Conservation (phyloP, 2,113 vertebrate species). For the Tylochromis polylepis region DNA sequence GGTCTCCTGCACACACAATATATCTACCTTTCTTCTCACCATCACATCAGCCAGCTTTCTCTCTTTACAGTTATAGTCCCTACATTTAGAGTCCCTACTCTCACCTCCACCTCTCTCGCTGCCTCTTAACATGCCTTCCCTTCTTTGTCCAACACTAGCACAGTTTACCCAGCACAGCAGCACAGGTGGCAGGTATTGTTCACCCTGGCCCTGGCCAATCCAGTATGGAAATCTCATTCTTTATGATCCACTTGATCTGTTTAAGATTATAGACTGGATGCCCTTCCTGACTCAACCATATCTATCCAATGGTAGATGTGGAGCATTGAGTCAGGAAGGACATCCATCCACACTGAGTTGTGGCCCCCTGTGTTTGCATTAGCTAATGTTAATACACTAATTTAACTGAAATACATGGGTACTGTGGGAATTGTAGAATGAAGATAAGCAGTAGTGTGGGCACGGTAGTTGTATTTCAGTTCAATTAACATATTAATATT, state of each 20-base stretch:
- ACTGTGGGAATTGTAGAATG: not conserved
- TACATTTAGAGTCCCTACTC: not conserved
- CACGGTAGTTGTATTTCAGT: not conserved
- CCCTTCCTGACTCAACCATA: not conserved
- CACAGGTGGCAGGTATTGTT: not conserved
- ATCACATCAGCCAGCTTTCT: not conserved
- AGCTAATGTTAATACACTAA: not conserved
- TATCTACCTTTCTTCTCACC: not conserved
- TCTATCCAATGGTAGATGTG: not conserved
- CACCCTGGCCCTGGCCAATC: not conserved
- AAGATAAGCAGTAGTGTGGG: not conserved
- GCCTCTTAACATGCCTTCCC: not conserved
- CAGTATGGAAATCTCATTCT: not conserved
- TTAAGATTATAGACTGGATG: not conserved
- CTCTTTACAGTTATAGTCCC: not conserved
- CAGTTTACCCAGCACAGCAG: not conserved
- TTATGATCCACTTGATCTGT: not conserved
- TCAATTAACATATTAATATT: not conserved
- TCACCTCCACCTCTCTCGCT: not conserved
- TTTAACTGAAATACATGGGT: not conserved
- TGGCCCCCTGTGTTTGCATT: not conserved
- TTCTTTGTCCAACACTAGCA: not conserved
- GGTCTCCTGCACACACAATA: not conserved
- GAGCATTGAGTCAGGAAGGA: not conserved
- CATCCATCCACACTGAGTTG: not conserved